Percentiles rank a stretch among this genome's conserved stretches.
Conservation (phyloP, 2,113 vertebrate genomes). For the Ardeotis arabs region DNA sequence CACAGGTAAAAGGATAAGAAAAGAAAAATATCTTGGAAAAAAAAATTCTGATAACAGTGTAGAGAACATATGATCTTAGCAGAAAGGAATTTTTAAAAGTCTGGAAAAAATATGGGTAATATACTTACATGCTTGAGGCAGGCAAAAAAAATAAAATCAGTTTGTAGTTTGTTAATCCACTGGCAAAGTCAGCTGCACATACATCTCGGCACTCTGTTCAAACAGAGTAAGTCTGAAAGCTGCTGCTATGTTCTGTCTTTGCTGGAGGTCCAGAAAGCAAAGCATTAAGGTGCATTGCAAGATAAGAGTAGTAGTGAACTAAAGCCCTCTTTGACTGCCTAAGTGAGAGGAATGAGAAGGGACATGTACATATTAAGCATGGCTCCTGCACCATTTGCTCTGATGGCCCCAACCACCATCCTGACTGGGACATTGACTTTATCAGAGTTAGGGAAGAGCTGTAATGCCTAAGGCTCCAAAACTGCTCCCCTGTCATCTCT, state of each 20-base stretch:
- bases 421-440: background rate
- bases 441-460: background rate
- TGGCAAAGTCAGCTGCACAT: background rate
- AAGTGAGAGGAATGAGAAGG: background rate
- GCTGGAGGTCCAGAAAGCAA: background rate
- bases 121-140: background rate
- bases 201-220: background rate
- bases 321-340: background rate
- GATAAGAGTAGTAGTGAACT: background rate
- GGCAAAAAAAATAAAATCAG: background rate
- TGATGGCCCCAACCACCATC: background rate
- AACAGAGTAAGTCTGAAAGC: background rate
- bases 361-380: rapidly evolving
- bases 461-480: background rate
- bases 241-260: background rate
- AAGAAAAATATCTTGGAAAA: background rate
- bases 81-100: slow-evolving; percentile 5
- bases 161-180: background rate
- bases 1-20: background rate
- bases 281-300: background rate
- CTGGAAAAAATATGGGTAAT: background rate
- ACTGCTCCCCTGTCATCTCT: background rate
- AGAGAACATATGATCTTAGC: background rate
- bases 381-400: background rate
- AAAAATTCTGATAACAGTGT: background rate